Percentiles rank a stretch among this genome's conserved stretches.
Evolutionary conservation across 2,113 vertebrate genomes (phyloP).

Genomic region (Lampris megalopsis): DNA sequence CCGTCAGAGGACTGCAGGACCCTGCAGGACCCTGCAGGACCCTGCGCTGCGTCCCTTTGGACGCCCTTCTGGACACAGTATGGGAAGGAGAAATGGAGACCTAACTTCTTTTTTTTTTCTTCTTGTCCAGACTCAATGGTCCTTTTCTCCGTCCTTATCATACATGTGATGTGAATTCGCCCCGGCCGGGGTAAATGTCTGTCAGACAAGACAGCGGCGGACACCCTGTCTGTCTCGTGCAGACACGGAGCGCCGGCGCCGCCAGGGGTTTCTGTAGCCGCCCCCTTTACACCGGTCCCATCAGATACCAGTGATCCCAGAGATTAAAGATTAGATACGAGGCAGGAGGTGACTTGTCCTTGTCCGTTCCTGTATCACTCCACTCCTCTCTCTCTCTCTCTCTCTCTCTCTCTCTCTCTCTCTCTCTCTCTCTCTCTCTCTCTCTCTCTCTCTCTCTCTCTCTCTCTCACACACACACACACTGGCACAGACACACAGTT

Average conservation of each 20-base stretch:
- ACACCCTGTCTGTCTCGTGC: constrained; percentile 56
- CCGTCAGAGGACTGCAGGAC: no score
- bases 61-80: no score
- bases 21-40: no score
- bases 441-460: neutral
- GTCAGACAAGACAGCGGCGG: constrained; percentile 50
- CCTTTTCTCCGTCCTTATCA: constrained; percentile 18
- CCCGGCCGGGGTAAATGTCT: constrained; percentile 49
- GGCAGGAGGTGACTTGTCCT: constrained; percentile 59
- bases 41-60: no score
- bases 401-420: constrained; percentile 2
- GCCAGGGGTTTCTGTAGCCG: constrained; percentile 59
- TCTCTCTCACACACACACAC: no score
- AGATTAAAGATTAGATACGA: constrained; percentile 73
- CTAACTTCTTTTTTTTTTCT: neutral
- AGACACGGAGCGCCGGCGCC: constrained; percentile 46
- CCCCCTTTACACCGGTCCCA: constrained; percentile 71
- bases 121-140: neutral
- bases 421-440: constrained; percentile 20
- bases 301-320: constrained; percentile 70
- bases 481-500: neutral
- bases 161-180: constrained; percentile 18
- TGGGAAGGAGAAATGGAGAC: no score
- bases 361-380: constrained; percentile 46
- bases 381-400: neutral